phyloP scores from a whole-genome alignment of 2,797 vertebrate genomes.

The Brachymystax lenok region DNA sequence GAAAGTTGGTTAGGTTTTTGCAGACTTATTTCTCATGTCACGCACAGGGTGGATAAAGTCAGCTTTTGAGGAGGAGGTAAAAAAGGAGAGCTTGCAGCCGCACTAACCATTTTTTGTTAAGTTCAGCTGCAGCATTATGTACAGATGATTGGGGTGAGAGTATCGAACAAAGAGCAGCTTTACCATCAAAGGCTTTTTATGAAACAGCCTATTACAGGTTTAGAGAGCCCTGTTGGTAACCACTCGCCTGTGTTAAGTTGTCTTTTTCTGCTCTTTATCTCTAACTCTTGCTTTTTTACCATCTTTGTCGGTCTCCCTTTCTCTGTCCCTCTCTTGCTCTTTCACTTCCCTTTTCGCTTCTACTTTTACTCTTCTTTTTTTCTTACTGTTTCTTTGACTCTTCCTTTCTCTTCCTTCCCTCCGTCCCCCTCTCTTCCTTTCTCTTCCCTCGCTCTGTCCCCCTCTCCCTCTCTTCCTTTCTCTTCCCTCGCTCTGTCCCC shows the following conservation, averaged over 20 bases:
- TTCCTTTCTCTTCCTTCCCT: slow-evolving; percentile 1
- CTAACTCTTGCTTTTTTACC: slow-evolving; percentile 21
- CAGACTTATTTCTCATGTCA: slow-evolving; percentile 34
- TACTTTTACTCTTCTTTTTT: slow-evolving; percentile 29
- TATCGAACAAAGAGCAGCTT: slow-evolving; percentile 42
- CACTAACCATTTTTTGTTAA: slow-evolving; percentile 11
- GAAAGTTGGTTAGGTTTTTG: slow-evolving; percentile 1
- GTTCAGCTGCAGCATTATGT: slow-evolving; percentile 47
- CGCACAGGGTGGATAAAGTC: slow-evolving; percentile 12
- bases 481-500: slow-evolving; percentile 24
- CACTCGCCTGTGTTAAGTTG: slow-evolving; percentile 25
- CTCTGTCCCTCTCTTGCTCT: slow-evolving; percentile 6
- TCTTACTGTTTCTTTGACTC: slow-evolving; percentile 14
- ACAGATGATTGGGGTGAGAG: slow-evolving; percentile 54
- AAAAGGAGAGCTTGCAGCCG: slow-evolving; percentile 12
- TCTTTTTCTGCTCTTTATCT: slow-evolving; percentile 25
- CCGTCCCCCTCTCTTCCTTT: slow-evolving; percentile 19
- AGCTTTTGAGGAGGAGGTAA: slow-evolving; percentile 34
- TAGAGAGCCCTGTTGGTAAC: slow-evolving; percentile 42
- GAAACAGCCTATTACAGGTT: slow-evolving; percentile 25
- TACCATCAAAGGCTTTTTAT: slow-evolving; percentile 46
- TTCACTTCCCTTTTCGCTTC: neutral
- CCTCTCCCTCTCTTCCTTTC: slow-evolving; percentile 3
- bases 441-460: slow-evolving; percentile 9
- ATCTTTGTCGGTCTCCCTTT: neutral